Conservation (phyloP, 2,113 vertebrate species). For the Phyllostomus hastatus region DNA sequence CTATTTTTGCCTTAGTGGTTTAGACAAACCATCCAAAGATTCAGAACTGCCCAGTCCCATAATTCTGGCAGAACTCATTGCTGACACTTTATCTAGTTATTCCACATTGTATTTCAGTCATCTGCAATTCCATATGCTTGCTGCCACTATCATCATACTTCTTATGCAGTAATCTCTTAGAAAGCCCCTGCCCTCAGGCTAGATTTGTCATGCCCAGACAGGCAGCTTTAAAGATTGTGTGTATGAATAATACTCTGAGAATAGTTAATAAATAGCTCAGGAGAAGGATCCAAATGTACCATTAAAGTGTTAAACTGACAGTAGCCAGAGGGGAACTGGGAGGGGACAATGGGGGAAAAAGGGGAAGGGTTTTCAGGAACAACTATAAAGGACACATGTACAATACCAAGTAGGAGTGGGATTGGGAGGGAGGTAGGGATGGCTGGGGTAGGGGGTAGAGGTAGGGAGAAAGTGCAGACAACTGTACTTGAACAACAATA, state of each 20-base stretch:
- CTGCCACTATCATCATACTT: not conserved
- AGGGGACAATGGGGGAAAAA: no score
- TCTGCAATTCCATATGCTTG: not conserved
- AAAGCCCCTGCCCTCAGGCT: not conserved
- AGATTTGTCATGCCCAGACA: not conserved
- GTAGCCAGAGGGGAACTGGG: not conserved
- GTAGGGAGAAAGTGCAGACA: no score
- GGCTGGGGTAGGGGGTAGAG: no score
- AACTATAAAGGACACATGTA: no score
- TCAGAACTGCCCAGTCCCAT: not conserved
- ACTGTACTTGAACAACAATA: no score
- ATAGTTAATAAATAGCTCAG: not conserved
- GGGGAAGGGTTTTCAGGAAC: no score
- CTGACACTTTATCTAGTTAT: not conserved
- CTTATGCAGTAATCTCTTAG: not conserved
- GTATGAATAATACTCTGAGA: not conserved
- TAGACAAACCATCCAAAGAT: not conserved
- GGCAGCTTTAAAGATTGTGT: not conserved
- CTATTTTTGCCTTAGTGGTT: not conserved
- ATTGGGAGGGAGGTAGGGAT: no score
- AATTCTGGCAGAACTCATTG: not conserved
- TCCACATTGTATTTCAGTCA: not conserved
- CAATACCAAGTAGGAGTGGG: no score
- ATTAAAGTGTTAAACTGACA: conserved; percentile 13
- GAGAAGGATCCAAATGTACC: not conserved